Evolutionary conservation across 2,888 invertebrate species (phyloP), one percentile per base, ranked within the genome.

Genomic region (Nymphalis urticae): DNA sequence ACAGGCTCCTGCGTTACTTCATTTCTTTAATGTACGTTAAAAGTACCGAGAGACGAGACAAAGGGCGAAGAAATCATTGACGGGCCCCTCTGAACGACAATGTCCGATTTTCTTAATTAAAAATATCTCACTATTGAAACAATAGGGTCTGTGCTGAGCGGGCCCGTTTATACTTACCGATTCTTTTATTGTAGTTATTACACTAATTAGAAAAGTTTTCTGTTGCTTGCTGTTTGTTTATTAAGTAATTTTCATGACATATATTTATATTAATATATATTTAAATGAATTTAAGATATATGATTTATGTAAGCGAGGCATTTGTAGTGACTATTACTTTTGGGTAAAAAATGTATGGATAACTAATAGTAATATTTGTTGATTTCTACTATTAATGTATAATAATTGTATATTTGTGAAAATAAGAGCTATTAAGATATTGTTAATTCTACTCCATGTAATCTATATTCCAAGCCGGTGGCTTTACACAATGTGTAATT

Each of bases 101-200:
- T 82, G 79, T 78, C 81, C 88, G 88, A 89, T 89, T 88, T 88
- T 86, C 89, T 88, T 90, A 90, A 90, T 91, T 90, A 90, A 90
- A 91, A 88, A 87, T 86, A 82, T 88, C 86, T 83, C 85, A 89
- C 89, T 88, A 89, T 84, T 82, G 78, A 75, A 75, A 87, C 84
- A 84, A 84, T 83, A 77, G 79, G 67, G 51, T 64, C 64, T 63
- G 54, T 51, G 51, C 36, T 58, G 56, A 21, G 19, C 19, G 62
- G 54, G 48, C 21, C 63, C 68, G 62, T 73, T 76, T 74, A 72
- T 73, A 72, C 61, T 70, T 71, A 48, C 70, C 73, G 75, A 76
- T 68, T 72, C 69, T 69, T 68, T 68, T 67, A 64, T 67, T 64
- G 63, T 61, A 17, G 54, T 56, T 32, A 36, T 47, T 27, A 53